Evolutionary conservation across 2,888 invertebrate genomes (phyloP).

Genomic region (Coleophora flavipennella): DNA sequence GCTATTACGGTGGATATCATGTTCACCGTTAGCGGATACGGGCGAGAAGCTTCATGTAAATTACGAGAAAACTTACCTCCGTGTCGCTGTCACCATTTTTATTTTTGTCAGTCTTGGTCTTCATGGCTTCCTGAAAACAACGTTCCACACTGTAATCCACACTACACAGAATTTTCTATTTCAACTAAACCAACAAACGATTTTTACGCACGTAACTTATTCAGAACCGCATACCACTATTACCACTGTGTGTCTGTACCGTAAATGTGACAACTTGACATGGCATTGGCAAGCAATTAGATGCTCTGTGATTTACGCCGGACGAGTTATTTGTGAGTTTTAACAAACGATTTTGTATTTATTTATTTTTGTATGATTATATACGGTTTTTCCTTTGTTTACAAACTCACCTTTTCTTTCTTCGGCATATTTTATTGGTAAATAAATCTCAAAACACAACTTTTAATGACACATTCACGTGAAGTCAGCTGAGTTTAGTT

Average conservation of each 20-base stretch:
- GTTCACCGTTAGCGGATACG: slow-evolving; percentile 14
- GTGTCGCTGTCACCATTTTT: slow-evolving; percentile 69
- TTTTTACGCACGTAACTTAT: slow-evolving; percentile 53
- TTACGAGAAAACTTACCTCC: slow-evolving; percentile 62
- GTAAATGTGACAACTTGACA: slow-evolving; percentile 62
- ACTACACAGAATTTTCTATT: slow-evolving; percentile 42
- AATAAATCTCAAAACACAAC: slow-evolving; percentile 42
- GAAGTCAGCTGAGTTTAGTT: slow-evolving; percentile 43
- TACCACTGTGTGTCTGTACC: too few species aligned
- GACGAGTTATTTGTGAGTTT: slow-evolving; percentile 28
- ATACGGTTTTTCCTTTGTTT: slow-evolving; percentile 10
- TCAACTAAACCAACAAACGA: slow-evolving; percentile 41
- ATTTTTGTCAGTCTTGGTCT: slow-evolving; percentile 73
- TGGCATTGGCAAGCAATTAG: slow-evolving; percentile 32
- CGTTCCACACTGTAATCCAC: slow-evolving; percentile 48
- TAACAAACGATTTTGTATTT: slow-evolving; percentile 11
- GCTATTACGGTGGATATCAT: slow-evolving; percentile 16
- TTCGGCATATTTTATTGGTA: slow-evolving; percentile 44
- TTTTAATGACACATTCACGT: slow-evolving; percentile 38
- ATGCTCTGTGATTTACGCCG: slow-evolving; percentile 27
- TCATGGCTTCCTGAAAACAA: slow-evolving; percentile 70
- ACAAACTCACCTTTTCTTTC: slow-evolving; percentile 48
- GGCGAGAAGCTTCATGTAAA: slow-evolving; percentile 16
- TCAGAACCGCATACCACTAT: slow-evolving; percentile 52
- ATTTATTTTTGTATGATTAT: slow-evolving; percentile 3